Evolutionary conservation across 2,888 invertebrate genomes (phyloP), one percentile per base, ranked within the genome.

Genomic region (Epistrophe grossulariae): DNA sequence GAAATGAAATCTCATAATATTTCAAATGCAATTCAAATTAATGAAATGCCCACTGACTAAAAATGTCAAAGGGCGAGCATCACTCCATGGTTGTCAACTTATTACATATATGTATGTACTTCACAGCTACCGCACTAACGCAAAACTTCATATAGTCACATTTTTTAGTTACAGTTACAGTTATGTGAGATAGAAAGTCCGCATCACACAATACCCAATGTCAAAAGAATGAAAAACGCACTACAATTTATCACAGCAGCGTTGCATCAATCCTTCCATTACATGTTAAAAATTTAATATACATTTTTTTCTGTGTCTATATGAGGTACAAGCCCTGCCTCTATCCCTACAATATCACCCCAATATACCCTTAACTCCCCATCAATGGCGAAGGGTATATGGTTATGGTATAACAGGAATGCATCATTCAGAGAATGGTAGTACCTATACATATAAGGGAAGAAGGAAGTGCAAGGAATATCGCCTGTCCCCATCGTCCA

Each of bases 181-280:
- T 52, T 38, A 10, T n/a, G 55, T 35, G 57, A 7, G 38, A 31
- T n/a, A 60, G 19, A 64, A 57, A 78, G 64, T 64, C 73, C 81
- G 73, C 73, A 81, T 55, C 48, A 48, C 62, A 55, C 50, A 73
- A 60, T 66, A 71, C 38, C 19, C 28, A 35, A 70, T 72, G 72
- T 57, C 59, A 87, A 79, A 74, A 68, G 78, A 71, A 79, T 76
- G 74, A 87, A 87, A 87, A 87, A 83, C 87, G 82, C 87, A 87
- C 83, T 24, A 66, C 79, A 87, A 83, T 87, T 83, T 87, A 87
- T 87, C 79, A 87, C 82, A 68, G 52, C 5, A 71, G 48, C 59
- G 74, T 83, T 83, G 87, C 87, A 87, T 87, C 87, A 87, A 87
- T 87, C 87, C 79, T 83, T 87, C 82, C 79, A 87, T 87, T 87